Base-by-base conservation (phyloP, 1,140 invertebrate species). In the Chlorops oryzae region DNA sequence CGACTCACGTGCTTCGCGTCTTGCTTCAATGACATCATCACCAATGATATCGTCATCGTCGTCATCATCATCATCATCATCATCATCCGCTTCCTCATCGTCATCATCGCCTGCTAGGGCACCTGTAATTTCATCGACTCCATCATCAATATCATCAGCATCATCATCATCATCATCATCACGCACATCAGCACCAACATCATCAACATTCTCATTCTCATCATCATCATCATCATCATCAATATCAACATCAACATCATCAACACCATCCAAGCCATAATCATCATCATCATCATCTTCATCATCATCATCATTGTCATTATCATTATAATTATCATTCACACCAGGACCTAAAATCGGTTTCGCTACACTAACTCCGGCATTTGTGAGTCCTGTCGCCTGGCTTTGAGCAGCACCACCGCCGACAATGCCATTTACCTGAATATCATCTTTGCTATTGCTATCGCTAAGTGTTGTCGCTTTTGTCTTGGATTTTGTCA, bases 1-100 rank as follows among this genome's bases (percentile, higher is more conserved):
- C 64, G 85, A 88, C 86, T 88, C 86, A 87, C 87, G 84, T 87
- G 85, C 77, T 69, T 69, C 59, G 62, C 77, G 75, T 75, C 80
- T 79, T 54, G 81, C 80, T 66, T 80, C 80, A 61, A 81, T 81
- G 65, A 85, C 81, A 63, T 85, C 80, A 47, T 77, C 76, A 55
- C 81, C 77, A 54, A 76, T 77, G 46, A 80, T 74, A 59, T 79
- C 79, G 50, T 81, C 81, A 43, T 83, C 78, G 54, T 80, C 82
- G 27, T 81, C 81, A 43, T 85, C 84, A 54, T 84, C 83, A 42
- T 86, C 85, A 27, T 86, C 85, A 48, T 85, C 83, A 7, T 84
- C 85, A 7, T 85, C 85, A 48, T 85, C 83, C 6, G 84, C 85
- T 7, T 85, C 84, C 12, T 86, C 85, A 10, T 87, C 85, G 25